A percentile compares a stretch with the other conserved stretches of the same genome.
phyloP scores from a whole-genome alignment of 2,888 invertebrate genomes.

The Athalia rosae region DNA sequence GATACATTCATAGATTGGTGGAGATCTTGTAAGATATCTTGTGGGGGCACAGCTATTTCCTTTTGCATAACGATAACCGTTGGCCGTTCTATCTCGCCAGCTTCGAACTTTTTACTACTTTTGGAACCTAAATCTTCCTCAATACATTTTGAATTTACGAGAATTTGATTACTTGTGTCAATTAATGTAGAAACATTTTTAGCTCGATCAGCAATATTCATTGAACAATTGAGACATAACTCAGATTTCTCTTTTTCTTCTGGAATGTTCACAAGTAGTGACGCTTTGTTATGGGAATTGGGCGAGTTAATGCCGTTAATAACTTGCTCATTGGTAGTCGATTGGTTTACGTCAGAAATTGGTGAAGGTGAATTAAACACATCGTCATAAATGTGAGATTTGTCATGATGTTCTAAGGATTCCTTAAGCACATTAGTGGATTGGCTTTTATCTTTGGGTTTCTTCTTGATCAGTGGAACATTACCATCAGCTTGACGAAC shows the following conservation, averaged over 20 bases:
- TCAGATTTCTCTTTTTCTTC: not conserved
- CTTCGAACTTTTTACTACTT: not conserved
- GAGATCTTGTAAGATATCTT: not conserved
- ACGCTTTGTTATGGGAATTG: not conserved
- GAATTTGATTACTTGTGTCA: not conserved
- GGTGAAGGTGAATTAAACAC: not conserved
- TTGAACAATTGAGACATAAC: not conserved
- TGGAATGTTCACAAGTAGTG: not conserved
- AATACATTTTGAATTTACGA: not conserved
- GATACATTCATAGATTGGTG: not conserved
- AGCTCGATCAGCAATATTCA: not conserved
- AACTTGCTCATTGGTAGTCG: not conserved
- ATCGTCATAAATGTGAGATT: not conserved
- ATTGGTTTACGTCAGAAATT: not conserved
- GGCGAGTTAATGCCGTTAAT: not conserved
- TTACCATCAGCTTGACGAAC: not conserved
- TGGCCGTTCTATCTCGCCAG: not conserved
- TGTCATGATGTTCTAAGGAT: slow-evolving; percentile 8
- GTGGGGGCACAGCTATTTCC: not conserved
- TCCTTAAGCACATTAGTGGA: slow-evolving; percentile 28
- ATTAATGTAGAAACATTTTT: not conserved
- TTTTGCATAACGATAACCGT: slow-evolving; percentile 28
- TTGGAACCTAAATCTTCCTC: not conserved
- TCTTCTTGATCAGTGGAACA: not conserved
- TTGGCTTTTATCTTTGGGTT: not conserved